Conservation (phyloP, 2,888 invertebrate genomes). For the Volucella zonaria region DNA sequence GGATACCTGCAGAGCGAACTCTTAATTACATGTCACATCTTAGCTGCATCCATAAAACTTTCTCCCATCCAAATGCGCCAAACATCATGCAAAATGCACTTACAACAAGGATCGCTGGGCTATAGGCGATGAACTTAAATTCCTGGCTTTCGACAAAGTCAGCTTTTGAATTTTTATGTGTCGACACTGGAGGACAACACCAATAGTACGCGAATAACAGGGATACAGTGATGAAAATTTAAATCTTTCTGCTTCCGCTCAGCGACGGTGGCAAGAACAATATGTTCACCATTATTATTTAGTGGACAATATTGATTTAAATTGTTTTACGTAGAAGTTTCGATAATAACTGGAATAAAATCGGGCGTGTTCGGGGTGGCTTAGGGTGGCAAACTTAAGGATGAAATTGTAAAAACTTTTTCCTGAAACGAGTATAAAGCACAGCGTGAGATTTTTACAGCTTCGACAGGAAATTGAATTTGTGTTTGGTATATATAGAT, state of each 20-base stretch:
- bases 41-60: constrained; percentile 39
- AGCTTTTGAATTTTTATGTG: constrained; percentile 45
- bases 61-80: constrained; percentile 11
- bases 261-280: constrained; percentile 37
- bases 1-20: constrained; percentile 30
- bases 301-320: constrained; percentile 65
- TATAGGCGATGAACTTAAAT: constrained; percentile 45
- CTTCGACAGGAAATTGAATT: constrained; percentile 57
- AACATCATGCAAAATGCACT: background rate
- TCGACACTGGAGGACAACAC: constrained; percentile 5
- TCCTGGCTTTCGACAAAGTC: constrained; percentile 30
- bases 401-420: constrained; percentile 23
- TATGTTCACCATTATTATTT: constrained; percentile 69
- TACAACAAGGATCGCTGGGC: constrained; percentile 14
- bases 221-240: constrained; percentile 45
- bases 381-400: background rate
- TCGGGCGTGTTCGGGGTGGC: constrained; percentile 11
- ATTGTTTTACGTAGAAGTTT: constrained; percentile 64
- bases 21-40: constrained; percentile 64
- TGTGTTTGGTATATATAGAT: background rate
- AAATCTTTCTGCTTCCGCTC: constrained; percentile 24
- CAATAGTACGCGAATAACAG: background rate
- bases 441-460: constrained; percentile 47
- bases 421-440: background rate
- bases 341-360: constrained; percentile 59